Evolutionary conservation across 2,888 invertebrate species (phyloP).

Genomic region (Lasioglossum vierecki): DNA sequence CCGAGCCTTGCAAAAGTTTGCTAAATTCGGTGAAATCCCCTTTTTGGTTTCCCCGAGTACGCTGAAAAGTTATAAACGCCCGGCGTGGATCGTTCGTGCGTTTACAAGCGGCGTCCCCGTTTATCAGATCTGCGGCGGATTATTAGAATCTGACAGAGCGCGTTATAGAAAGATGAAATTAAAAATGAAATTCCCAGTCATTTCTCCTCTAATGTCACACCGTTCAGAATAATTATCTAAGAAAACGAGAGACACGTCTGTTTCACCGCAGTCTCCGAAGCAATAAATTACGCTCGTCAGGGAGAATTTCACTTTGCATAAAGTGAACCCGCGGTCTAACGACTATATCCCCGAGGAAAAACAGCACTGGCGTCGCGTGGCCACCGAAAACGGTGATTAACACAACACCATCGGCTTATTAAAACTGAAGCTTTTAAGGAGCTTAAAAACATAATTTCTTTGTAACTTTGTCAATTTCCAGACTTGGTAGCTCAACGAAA

Average conservation of each 20-base stretch:
- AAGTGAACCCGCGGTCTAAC: not conserved
- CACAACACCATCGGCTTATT: not conserved
- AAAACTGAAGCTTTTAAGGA: not conserved
- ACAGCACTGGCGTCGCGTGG: not conserved
- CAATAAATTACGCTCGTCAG: conserved; percentile 5
- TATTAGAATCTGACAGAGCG: not conserved
- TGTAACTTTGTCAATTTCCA: not conserved
- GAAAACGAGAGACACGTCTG: conserved; percentile 1
- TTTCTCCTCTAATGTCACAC: not conserved
- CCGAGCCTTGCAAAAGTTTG: not conserved
- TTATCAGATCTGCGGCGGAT: not conserved
- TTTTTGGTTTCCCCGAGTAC: not conserved
- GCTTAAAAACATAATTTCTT: not conserved
- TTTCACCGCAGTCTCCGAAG: conserved; percentile 5
- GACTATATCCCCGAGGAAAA: not conserved
- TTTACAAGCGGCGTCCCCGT: not conserved
- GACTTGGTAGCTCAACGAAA: not conserved
- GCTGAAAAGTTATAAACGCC: not conserved
- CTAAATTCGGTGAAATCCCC: not conserved
- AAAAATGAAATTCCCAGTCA: not conserved
- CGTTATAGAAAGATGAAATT: not conserved
- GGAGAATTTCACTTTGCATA: conserved; percentile 2
- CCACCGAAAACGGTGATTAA: not conserved
- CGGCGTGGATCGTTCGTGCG: not conserved
- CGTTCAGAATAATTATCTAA: not conserved